A percentile compares a stretch with the other conserved stretches of the same genome.
Conservation (phyloP, 2,797 vertebrate genomes). For the Helarctos malayanus region DNA sequence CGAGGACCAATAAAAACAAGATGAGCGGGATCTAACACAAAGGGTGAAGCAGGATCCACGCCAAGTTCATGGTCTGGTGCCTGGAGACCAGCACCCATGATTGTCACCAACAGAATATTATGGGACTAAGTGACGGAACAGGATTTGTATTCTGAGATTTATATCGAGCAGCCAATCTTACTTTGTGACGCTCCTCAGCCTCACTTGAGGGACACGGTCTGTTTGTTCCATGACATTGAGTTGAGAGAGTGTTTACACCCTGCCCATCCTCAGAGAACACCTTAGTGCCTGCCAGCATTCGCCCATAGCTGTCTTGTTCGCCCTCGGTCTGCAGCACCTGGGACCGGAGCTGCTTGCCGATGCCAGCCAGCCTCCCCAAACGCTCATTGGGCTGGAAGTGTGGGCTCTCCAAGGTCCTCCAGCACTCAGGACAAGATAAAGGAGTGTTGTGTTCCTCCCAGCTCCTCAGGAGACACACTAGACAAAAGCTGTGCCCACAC, state of each 20-base stretch:
- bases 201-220: not conserved
- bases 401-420: constrained; percentile 74
- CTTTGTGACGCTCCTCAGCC: constrained; percentile 72
- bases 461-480: constrained; percentile 78
- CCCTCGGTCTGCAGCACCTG: constrained; percentile 69
- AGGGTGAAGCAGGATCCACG: not conserved
- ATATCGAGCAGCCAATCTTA: constrained; percentile 10
- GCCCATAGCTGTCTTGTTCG: not conserved
- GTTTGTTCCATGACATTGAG: constrained; percentile 16
- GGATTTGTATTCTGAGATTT: not conserved
- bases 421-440: constrained; percentile 81
- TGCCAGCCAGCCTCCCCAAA: constrained; percentile 77
- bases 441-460: constrained; percentile 72
- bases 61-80: not conserved
- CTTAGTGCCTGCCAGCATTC: not conserved
- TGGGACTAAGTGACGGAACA: too few species aligned
- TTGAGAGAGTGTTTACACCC: not conserved
- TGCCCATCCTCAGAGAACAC: not conserved
- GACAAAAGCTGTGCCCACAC: constrained; percentile 81
- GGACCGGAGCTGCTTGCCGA: constrained; percentile 68
- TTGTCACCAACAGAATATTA: rapidly evolving
- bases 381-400: constrained; percentile 79
- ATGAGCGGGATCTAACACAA: not conserved
- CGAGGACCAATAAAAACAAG: not conserved
- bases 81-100: not conserved